phyloP scores from a whole-genome alignment of 1,140 invertebrate species.

The Brachionus manjavacas region DNA sequence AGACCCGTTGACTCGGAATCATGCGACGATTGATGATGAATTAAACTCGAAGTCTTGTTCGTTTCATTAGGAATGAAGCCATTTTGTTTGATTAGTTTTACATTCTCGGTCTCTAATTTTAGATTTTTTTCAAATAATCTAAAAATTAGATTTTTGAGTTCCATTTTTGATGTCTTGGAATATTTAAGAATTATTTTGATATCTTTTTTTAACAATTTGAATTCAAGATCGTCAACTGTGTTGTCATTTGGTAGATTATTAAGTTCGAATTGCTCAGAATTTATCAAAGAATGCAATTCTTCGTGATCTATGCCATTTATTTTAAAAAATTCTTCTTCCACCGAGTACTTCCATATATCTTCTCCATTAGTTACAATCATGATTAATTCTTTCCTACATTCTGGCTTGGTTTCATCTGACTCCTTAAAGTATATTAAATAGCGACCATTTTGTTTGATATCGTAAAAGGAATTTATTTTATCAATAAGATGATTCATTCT shows the following conservation, averaged over 20 bases:
- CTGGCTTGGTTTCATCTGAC: neutral
- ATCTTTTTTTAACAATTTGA: neutral
- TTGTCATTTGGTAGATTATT: neutral
- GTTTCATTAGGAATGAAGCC: neutral
- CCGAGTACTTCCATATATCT: neutral
- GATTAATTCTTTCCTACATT: neutral
- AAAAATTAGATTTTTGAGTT: slow-evolving; percentile 1
- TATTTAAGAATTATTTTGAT: neutral
- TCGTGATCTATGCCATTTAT: neutral
- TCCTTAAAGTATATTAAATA: slow-evolving; percentile 9
- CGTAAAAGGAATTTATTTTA: neutral
- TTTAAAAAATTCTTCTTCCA: neutral
- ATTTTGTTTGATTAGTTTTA: neutral
- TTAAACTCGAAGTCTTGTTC: neutral
- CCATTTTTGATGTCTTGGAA: neutral
- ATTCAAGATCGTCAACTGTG: neutral
- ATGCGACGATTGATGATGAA: neutral
- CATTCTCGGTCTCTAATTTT: neutral
- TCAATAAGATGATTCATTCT: neutral
- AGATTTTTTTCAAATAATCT: neutral
- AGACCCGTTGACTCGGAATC: neutral
- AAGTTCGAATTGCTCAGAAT: slow-evolving; percentile 2
- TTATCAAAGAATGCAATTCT: neutral
- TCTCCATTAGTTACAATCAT: neutral
- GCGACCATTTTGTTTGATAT: neutral